Percentiles rank a stretch among this genome's conserved stretches.
Conservation (phyloP, 2,113 vertebrate genomes). For the Phaethornis superciliosus region DNA sequence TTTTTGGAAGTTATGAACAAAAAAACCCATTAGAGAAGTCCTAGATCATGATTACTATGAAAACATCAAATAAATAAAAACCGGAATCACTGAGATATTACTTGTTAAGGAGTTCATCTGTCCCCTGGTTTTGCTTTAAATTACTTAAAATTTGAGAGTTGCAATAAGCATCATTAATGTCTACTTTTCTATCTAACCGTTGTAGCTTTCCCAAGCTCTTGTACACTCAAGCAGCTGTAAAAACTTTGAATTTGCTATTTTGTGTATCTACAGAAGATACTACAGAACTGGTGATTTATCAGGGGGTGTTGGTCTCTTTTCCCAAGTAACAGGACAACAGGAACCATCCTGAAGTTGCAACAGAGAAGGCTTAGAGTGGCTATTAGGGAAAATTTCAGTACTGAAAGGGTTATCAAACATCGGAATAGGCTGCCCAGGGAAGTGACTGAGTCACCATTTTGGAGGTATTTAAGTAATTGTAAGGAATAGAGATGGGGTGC, state of each 20-base stretch:
- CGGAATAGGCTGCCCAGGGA: not conserved
- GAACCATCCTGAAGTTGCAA: not conserved
- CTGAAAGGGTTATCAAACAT: not conserved
- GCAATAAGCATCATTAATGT: not conserved
- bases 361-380: not conserved
- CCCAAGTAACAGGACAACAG: not conserved
- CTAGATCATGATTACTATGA: not conserved
- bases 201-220: not conserved
- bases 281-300: not conserved
- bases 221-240: not conserved
- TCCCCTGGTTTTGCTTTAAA: not conserved
- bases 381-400: not conserved
- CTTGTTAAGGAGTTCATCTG: not conserved
- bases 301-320: not conserved
- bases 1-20: not conserved
- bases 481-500: accelerated
- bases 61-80: not conserved
- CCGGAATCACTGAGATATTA: not conserved
- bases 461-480: not conserved
- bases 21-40: not conserved
- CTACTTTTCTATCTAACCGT: not conserved
- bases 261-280: not conserved
- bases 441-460: too few relatives aligned
- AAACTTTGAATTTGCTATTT: not conserved
- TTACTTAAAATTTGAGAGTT: not conserved